A percentile compares a stretch with the other conserved stretches of the same genome.
These are phyloP conservation scores for Liposcelis brunnea DNA, from an alignment of 2,888 invertebrate species.

Conservation along the genomic window DNA sequence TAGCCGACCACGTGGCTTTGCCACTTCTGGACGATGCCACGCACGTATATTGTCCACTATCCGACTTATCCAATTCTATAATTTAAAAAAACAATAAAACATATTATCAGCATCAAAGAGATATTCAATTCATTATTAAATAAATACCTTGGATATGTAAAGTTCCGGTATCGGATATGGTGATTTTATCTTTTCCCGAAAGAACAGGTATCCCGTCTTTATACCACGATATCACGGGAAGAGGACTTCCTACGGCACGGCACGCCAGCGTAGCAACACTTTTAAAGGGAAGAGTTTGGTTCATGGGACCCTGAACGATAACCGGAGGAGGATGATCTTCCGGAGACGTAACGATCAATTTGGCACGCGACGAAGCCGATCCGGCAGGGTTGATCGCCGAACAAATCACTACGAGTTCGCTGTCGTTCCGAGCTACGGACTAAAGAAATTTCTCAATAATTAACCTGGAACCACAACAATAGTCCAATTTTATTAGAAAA, in stretches of 20 bases:
- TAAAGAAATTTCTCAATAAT: conserved; percentile 7
- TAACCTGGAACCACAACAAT: not conserved
- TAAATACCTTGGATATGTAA: conserved; percentile 36
- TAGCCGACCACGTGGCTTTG: conserved; percentile 76
- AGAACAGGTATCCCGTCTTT: conserved; percentile 57
- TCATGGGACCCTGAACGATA: conserved; percentile 76
- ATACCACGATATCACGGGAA: conserved; percentile 67
- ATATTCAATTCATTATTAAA: not conserved
- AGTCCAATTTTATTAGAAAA: too few species aligned
- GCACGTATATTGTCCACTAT: conserved; percentile 60
- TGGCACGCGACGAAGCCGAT: conserved; percentile 58
- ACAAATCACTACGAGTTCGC: conserved; percentile 59
- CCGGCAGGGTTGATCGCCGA: conserved; percentile 75
- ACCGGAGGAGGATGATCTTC: conserved; percentile 78
- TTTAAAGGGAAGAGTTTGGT: conserved; percentile 80
- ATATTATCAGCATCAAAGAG: not conserved
- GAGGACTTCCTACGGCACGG: conserved; percentile 61
- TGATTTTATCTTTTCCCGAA: conserved; percentile 37
- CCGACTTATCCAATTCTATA: conserved; percentile 24
- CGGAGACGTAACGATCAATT: conserved; percentile 59
- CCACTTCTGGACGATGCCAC: conserved; percentile 73
- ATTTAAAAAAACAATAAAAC: not conserved
- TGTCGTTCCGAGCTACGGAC: conserved; percentile 36
- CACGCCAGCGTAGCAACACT: conserved; percentile 76
- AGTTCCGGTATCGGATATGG: conserved; percentile 52